phyloP scores from a whole-genome alignment of 2,888 invertebrate species.

The Campoletis raptor region DNA sequence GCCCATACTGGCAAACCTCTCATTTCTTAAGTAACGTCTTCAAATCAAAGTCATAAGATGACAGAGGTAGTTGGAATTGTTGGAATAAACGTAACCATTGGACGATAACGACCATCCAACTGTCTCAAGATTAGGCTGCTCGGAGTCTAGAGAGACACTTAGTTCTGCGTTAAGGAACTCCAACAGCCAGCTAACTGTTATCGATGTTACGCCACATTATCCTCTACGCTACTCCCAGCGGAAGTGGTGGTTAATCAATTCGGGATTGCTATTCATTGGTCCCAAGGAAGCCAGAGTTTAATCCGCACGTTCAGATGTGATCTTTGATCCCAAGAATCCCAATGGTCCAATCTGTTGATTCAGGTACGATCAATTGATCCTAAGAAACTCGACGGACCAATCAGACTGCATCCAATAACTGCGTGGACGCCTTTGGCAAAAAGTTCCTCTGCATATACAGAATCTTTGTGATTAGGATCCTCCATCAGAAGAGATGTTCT shows the following conservation, averaged over 20 bases:
- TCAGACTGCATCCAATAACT: neutral
- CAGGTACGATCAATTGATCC: neutral
- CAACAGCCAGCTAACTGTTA: neutral
- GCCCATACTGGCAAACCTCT: conserved; percentile 40
- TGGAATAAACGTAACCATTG: neutral
- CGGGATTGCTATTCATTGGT: neutral
- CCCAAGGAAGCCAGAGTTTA: neutral
- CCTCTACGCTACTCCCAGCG: neutral
- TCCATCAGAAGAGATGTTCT: conserved; percentile 7
- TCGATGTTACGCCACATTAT: neutral
- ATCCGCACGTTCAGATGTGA: neutral
- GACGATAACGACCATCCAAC: neutral
- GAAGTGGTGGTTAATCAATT: neutral
- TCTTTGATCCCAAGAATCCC: neutral
- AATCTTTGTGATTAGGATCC: neutral
- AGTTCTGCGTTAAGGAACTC: neutral
- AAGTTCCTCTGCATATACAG: neutral
- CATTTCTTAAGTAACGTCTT: conserved; percentile 12
- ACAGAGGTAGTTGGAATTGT: neutral
- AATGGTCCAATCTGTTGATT: neutral
- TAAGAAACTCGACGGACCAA: neutral
- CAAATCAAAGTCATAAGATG: neutral
- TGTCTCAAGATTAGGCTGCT: neutral
- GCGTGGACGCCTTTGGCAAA: neutral
- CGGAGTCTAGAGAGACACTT: neutral